Conservation (phyloP, 2,113 vertebrate genomes). For the Monopterus albus region DNA sequence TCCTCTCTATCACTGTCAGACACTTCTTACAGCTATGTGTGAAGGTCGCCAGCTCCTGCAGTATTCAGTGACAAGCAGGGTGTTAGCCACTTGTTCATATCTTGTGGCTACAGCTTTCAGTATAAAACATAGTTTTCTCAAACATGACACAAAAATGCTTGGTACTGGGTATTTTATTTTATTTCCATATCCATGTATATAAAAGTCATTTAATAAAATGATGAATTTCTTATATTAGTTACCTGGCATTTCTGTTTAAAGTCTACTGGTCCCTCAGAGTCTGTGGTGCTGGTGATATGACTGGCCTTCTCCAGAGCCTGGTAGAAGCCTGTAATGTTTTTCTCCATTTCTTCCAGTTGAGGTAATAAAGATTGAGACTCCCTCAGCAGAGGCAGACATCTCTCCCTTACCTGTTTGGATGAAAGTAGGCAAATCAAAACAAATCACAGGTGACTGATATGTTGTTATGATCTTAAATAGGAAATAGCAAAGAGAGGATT, state of each 20-base stretch:
- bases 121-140: not conserved
- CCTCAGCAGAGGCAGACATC: conserved; percentile 84
- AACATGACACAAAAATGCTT: too few relatives aligned
- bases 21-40: conserved; percentile 96
- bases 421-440: not conserved
- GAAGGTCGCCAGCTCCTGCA: conserved; percentile 90
- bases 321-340: conserved; percentile 92
- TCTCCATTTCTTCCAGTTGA: conserved; percentile 93
- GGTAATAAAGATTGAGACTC: conserved; percentile 88
- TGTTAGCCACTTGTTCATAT: not conserved
- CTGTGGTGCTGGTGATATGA: conserved; percentile 83
- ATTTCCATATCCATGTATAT: not conserved
- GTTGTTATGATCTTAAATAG: not conserved
- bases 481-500: too few relatives aligned
- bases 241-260: conserved; percentile 96
- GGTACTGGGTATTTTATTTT: not conserved
- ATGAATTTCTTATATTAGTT: conserved; percentile 19
- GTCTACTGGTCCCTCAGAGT: conserved; percentile 87
- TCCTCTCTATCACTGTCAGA: conserved; percentile 88
- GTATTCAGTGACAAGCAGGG: not conserved
- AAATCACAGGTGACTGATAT: not conserved
- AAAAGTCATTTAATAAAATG: not conserved
- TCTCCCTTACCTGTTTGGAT: conserved; percentile 87
- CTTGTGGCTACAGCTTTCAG: not conserved
- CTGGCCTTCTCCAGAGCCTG: conserved; percentile 92